Conservation (phyloP, 2,113 vertebrate species). For the Chlamydotis undulata region DNA sequence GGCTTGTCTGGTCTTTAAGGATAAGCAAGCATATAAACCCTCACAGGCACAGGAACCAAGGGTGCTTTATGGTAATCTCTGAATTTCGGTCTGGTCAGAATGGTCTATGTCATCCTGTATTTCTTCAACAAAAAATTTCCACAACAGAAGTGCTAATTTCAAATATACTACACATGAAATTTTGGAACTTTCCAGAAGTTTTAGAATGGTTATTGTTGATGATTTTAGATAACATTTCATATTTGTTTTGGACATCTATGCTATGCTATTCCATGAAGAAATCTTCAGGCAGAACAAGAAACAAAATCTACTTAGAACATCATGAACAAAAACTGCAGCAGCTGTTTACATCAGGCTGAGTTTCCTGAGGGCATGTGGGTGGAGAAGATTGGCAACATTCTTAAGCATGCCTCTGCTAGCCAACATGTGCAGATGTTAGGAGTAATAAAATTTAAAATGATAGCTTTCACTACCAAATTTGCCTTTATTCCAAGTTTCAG, state of each 20-base stretch:
- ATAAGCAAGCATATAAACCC: background rate
- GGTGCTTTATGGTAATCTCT: background rate
- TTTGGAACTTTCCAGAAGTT: background rate
- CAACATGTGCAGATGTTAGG: background rate
- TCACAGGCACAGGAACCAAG: background rate
- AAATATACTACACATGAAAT: background rate
- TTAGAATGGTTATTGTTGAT: background rate
- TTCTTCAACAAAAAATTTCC: background rate
- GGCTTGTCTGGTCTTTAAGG: background rate
- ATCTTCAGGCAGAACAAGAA: background rate
- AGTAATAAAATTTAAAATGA: background rate
- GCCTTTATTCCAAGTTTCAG: background rate
- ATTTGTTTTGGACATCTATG: background rate
- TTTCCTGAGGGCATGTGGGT: background rate
- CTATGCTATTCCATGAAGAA: background rate
- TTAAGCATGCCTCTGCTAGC: conserved; percentile 46
- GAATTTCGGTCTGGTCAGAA: background rate
- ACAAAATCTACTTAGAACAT: background rate
- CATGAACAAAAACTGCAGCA: background rate
- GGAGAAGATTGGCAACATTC: conserved; percentile 29
- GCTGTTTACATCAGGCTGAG: background rate
- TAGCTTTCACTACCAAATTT: background rate
- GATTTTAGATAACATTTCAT: background rate
- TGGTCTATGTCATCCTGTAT: background rate
- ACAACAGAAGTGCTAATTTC: background rate